Conservation (phyloP, 2,888 invertebrate genomes). For the Sympetrum striolatum region DNA sequence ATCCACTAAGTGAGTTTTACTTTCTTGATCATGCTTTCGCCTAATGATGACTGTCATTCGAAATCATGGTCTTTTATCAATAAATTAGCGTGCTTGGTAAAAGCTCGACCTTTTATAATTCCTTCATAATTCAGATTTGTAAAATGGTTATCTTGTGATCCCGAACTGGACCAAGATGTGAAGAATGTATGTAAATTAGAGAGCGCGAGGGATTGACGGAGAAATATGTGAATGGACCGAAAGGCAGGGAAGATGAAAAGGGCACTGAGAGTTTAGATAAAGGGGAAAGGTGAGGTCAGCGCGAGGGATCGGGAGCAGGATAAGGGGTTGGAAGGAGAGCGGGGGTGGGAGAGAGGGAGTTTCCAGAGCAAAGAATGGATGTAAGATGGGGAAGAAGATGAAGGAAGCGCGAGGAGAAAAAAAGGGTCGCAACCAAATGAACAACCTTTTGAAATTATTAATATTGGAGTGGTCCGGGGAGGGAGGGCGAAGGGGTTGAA, state of each 20-base stretch:
- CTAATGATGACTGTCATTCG: no score
- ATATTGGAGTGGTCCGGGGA: background rate
- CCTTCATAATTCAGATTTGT: no score
- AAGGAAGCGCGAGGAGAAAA: background rate
- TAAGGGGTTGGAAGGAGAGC: background rate
- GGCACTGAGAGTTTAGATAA: background rate
- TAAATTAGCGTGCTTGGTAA: no score
- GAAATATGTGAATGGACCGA: background rate
- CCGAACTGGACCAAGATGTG: no score
- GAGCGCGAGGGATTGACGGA: background rate
- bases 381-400: background rate
- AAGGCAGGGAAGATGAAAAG: background rate
- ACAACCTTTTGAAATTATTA: background rate
- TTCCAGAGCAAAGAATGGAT: background rate
- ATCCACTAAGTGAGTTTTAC: no score
- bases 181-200: no score
- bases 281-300: background rate
- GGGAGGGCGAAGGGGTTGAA: slow-evolving; percentile 7
- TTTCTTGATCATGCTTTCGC: no score
- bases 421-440: background rate
- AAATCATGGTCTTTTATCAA: no score
- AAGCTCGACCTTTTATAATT: no score
- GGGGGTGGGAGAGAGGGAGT: background rate
- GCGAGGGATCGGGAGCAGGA: background rate
- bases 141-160: no score